Evolutionary conservation across 2,888 invertebrate genomes (phyloP).

Genomic region (Hartigia nigra): DNA sequence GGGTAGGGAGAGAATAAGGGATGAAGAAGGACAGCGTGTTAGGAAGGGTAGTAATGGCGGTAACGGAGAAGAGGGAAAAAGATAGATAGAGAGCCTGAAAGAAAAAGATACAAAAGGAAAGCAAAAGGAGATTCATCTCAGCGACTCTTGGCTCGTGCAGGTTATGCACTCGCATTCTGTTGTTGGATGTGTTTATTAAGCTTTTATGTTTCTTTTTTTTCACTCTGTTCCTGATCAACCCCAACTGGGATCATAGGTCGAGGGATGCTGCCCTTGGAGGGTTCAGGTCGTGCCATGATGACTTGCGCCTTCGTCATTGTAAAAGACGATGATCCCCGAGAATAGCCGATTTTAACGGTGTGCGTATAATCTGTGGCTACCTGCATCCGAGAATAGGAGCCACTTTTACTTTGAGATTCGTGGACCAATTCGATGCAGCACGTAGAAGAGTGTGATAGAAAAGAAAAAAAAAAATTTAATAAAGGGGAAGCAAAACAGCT

Average conservation of each 20-base stretch:
- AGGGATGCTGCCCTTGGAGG: slow-evolving; percentile 12
- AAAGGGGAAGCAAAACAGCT: no score
- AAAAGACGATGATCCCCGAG: no score
- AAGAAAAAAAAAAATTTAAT: no score
- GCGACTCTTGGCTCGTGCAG: slow-evolving; percentile 51
- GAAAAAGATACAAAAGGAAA: slow-evolving; percentile 3
- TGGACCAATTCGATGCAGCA: no score
- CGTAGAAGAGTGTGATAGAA: no score
- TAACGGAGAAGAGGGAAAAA: slow-evolving; percentile 19
- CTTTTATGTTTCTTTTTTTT: slow-evolving; percentile 20
- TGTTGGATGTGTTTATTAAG: slow-evolving; percentile 54
- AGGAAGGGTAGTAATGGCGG: slow-evolving; percentile 8
- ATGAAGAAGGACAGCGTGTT: slow-evolving; percentile 1
- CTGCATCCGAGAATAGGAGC: no score
- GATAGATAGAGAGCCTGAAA: slow-evolving; percentile 12
- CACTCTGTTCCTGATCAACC: slow-evolving; percentile 16
- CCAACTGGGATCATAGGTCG: slow-evolving; percentile 13
- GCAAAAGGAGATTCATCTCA: slow-evolving; percentile 18
- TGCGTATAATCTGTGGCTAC: no score
- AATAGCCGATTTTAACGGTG: no score
- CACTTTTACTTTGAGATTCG: no score
- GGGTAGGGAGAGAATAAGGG: slow-evolving; percentile 15
- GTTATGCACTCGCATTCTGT: slow-evolving; percentile 44
- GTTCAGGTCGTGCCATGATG: slow-evolving; percentile 2
- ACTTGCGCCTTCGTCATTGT: no score